Base-by-base conservation (phyloP, 2,888 invertebrate species). In the Pollenia angustigena region DNA sequence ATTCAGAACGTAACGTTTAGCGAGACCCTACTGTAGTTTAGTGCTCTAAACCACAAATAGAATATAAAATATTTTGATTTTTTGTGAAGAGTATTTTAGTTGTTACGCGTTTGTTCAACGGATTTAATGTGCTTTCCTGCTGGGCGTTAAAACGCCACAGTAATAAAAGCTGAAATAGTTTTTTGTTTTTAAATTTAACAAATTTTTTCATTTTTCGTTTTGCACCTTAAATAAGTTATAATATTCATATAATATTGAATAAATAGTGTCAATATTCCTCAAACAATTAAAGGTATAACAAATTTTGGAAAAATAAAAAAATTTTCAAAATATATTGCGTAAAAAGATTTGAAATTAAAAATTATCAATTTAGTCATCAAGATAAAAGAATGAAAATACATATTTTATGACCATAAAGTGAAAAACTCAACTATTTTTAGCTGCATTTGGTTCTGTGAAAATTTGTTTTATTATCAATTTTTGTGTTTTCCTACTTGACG, bases 371-470 rank as follows among this genome's bases (percentile, higher is more conserved):
- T 44, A 64, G 23, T 42, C 44, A 78, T 71, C 14, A 54, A 42
- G 48, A 42, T 79, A 6, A 58, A 62, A 46, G 23, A 79, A 66
- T 50, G 14, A 68, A 60, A 52, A 18, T 32, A 50, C 18, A n/a
- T 23, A 46, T 62, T 82, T 32, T 52, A 9, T 72, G 62, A 64
- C 42, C 76, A 83, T 50, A 66, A 80, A 66, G 58, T 74, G 72
- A 71, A 83, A 84, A 86, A 71, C 56, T 79, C 68, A 66, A 83
- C 87, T 87, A 87, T 87, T 87, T 87, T 81, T 87, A 87, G 87
- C 76, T 56, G 56, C 71, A 81, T 74, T 87, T 84, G 76, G 80
- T 42, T 76, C 76, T 71, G 83, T 68, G 84, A 84, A 81, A 74
- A 78, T 54, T 71, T 46, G 64, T 18, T 78, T 78, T 42, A 66